A percentile compares a stretch with the other conserved stretches of the same genome.
phyloP scores from a whole-genome alignment of 2,797 vertebrate species.

The Alfaro cultratus region DNA sequence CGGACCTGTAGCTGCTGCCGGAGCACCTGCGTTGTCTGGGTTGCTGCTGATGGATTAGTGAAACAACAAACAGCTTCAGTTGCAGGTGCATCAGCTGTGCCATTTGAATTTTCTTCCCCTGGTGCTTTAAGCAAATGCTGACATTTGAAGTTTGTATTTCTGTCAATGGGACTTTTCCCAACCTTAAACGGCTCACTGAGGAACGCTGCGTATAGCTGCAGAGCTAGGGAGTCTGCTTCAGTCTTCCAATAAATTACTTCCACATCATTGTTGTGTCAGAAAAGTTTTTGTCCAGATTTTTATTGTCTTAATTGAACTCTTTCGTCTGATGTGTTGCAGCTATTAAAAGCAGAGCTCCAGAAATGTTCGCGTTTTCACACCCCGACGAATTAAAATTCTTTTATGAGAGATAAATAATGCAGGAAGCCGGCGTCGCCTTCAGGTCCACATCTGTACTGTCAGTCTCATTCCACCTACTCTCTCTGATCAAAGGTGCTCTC shows the following conservation, averaged over 20 bases:
- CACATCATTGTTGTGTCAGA: conserved; percentile 34
- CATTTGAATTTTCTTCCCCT: conserved; percentile 47
- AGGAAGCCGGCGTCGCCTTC: conserved; percentile 42
- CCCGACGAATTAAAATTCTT: conserved; percentile 14
- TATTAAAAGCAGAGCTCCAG: not conserved
- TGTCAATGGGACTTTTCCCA: conserved; percentile 46
- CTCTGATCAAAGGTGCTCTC: conserved; percentile 62
- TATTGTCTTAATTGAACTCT: not conserved
- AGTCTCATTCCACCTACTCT: conserved; percentile 46
- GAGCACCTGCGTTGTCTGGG: conserved; percentile 62
- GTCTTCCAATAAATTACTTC: conserved; percentile 31
- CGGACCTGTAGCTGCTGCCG: conserved; percentile 12
- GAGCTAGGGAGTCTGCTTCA: not conserved
- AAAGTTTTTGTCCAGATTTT: conserved; percentile 14
- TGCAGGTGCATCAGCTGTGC: conserved; percentile 65
- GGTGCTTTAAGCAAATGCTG: conserved; percentile 44
- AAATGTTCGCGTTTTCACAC: not conserved
- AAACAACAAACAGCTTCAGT: conserved; percentile 50
- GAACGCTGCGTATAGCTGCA: not conserved
- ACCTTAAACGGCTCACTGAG: conserved; percentile 23
- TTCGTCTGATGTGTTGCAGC: not conserved
- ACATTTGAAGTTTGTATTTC: conserved; percentile 48
- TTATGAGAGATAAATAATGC: conserved; percentile 26
- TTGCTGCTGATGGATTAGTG: conserved; percentile 59
- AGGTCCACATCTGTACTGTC: conserved; percentile 68